Evolutionary conservation across 2,797 vertebrate genomes (phyloP).

Genomic region (Melanotaenia pygmaea): DNA sequence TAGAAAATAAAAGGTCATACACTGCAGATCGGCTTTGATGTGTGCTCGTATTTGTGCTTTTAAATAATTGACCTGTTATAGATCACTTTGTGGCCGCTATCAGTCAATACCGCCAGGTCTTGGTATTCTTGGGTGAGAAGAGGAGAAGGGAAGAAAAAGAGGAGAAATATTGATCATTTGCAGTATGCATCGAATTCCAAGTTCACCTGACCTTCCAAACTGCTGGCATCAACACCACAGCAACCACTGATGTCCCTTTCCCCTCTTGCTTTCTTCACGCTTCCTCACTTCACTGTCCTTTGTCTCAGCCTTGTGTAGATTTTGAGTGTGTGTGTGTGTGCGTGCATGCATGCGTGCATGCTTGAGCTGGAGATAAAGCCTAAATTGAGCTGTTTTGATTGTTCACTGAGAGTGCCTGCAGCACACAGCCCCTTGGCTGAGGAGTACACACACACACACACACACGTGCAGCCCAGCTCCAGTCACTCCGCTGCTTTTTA

Average conservation of each 20-base stretch:
- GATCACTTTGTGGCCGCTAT: conserved; percentile 61
- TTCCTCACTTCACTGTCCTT: conserved; percentile 68
- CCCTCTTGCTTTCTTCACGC: conserved; percentile 50
- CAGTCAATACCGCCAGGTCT: conserved; percentile 71
- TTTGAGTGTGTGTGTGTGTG: conserved; percentile 33
- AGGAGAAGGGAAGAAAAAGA: conserved; percentile 13
- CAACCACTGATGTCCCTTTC: conserved; percentile 50
- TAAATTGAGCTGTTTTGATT: conserved; percentile 86
- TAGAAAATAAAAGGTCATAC: conserved; percentile 32
- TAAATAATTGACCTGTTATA: conserved; percentile 78
- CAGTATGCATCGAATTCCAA: conserved; percentile 69
- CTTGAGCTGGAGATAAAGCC: conserved; percentile 80
- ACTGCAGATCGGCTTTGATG: conserved; percentile 61
- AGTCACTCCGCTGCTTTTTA: conserved; percentile 62
- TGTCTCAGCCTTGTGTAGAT: conserved; percentile 63
- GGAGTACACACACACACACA: conserved; percentile 37
- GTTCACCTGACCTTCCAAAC: conserved; percentile 78
- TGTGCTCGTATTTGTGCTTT: conserved; percentile 65
- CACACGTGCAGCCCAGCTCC: conserved; percentile 40
- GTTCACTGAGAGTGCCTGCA: conserved; percentile 76
- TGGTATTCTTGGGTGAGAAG: conserved; percentile 60
- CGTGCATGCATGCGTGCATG: conserved; percentile 61
- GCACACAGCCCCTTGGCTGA: conserved; percentile 72
- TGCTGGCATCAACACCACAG: conserved; percentile 71
- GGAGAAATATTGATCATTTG: conserved; percentile 75